phyloP scores from a whole-genome alignment of 2,113 vertebrate genomes.

The Coryphaenoides rupestris region DNA sequence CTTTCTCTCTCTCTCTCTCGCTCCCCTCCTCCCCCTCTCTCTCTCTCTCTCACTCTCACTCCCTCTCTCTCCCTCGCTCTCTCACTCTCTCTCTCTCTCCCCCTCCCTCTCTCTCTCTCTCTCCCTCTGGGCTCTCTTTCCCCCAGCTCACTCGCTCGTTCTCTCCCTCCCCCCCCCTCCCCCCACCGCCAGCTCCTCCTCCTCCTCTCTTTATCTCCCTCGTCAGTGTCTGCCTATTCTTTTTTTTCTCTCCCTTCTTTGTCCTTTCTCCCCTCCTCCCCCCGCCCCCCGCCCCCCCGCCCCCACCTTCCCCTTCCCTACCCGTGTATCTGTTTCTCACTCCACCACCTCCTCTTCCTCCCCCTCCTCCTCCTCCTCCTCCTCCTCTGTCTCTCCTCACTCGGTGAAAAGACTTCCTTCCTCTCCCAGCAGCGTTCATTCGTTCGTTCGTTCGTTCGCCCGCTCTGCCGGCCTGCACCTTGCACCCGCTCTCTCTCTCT shows the following conservation, averaged over 20 bases:
- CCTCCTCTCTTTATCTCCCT: slow-evolving; percentile 31
- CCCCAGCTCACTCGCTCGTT: not conserved
- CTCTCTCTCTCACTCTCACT: slow-evolving; percentile 35
- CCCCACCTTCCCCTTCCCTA: slow-evolving; percentile 33
- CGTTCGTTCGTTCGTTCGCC: too few species aligned
- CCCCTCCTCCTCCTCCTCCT: slow-evolving; percentile 49
- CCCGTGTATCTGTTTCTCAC: slow-evolving; percentile 55
- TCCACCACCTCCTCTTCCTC: slow-evolving; percentile 49
- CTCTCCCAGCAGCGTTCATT: too few species aligned
- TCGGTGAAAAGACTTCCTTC: slow-evolving; percentile 47
- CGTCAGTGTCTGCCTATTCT: slow-evolving; percentile 54
- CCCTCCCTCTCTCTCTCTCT: slow-evolving; percentile 10
- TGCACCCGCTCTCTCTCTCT: slow-evolving; percentile 32
- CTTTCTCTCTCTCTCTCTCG: too few species aligned
- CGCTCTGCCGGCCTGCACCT: slow-evolving; percentile 40
- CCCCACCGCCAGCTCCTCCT: slow-evolving; percentile 42
- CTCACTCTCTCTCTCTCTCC: slow-evolving; percentile 29
- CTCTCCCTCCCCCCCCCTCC: slow-evolving; percentile 35
- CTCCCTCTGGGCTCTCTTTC: slow-evolving; percentile 9
- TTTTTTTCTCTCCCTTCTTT: slow-evolving; percentile 33
- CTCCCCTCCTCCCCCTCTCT: too few species aligned
- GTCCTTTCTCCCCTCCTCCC: slow-evolving; percentile 49
- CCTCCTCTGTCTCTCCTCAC: slow-evolving; percentile 54
- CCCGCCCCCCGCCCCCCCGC: too few species aligned
- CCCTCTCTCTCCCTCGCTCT: slow-evolving; percentile 36